Evolutionary conservation across 2,888 invertebrate genomes (phyloP), one percentile per base, ranked within the genome.

Genomic region (Euplexia lucipara): DNA sequence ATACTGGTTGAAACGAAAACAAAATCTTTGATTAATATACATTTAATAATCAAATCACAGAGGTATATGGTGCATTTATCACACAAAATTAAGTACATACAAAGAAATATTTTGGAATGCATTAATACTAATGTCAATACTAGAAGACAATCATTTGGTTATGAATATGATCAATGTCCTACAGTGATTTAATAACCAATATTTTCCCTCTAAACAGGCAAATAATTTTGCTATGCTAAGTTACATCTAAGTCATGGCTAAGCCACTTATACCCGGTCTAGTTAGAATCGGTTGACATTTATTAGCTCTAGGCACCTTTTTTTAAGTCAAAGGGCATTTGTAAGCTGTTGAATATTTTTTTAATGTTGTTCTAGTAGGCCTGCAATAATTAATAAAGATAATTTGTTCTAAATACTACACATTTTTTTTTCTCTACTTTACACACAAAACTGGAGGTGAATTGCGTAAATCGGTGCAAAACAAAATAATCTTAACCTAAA

Each of bases 191-290:
- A 32, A 44, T 47, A 51, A 44, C 22, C 20, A 75, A 67, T 75
- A 34, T 39, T 35, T 62, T 48, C 18, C 54, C 26, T 61, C 22
- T 52, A 51, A 18, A 54, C 41, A 56, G 32, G 41, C 45, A 54
- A 69, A 63, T 20, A 44, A 34, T 53, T 53, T 61, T 59, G 18
- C 56, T 69, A 60, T 10, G 0, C 44, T 75, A 65, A 48, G 18
- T 68, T 72, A 81, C 41, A 76, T 70, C 80, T 79, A 82, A 76
- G 87, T 89, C 87, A 88, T 88, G 88, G 86, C 88, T 87, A 79
- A 64, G 86, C 87, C 86, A 84, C 70, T 45, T 62, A 60, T 59
- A 65, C 45, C 64, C 35, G 42, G 61, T 56, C 60, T 71, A 62
- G 49, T 60, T 48, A 51, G 35, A 45, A 63, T 49, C 30, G 20